Evolutionary conservation across 1,140 invertebrate species (phyloP).

Genomic region (Andricus grossulariae): DNA sequence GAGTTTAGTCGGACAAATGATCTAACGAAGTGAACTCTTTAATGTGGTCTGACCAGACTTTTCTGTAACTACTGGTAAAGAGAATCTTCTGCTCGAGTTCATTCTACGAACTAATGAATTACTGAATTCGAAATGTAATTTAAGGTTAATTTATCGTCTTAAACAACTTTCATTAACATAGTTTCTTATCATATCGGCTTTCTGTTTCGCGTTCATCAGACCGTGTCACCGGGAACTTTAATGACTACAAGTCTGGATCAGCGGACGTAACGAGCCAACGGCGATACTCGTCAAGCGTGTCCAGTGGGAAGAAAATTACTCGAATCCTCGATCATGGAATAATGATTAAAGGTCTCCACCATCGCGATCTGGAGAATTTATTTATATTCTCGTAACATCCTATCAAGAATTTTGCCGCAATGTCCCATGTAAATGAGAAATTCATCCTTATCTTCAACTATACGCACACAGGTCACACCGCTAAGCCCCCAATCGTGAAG

Average conservation of each 20-base stretch:
- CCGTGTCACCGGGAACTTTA: constrained; percentile 3
- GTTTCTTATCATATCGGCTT: neutral
- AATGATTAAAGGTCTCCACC: neutral
- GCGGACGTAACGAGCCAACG: constrained; percentile 23
- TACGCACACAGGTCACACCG: constrained; percentile 58
- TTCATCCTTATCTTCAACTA: constrained; percentile 47
- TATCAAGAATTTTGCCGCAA: constrained; percentile 15
- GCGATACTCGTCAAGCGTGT: constrained; percentile 29
- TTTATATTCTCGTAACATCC: constrained; percentile 19
- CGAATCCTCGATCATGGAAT: constrained; percentile 13
- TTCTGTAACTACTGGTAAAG: no score
- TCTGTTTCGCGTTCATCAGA: constrained; percentile 16
- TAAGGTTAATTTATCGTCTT: no score
- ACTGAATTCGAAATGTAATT: no score
- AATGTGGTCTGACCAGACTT: no score
- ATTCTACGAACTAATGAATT: no score
- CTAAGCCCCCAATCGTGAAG: constrained; percentile 43
- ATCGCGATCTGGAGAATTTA: neutral
- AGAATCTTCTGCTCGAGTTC: no score
- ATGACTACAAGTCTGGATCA: constrained; percentile 11
- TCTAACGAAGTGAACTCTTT: no score
- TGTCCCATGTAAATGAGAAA: constrained; percentile 28
- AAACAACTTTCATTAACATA: neutral
- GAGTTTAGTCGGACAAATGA: no score
- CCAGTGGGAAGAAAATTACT: neutral